Percentiles rank a stretch among this genome's conserved stretches.
phyloP scores from a whole-genome alignment of 2,797 vertebrate species.

The Paguma larvata region DNA sequence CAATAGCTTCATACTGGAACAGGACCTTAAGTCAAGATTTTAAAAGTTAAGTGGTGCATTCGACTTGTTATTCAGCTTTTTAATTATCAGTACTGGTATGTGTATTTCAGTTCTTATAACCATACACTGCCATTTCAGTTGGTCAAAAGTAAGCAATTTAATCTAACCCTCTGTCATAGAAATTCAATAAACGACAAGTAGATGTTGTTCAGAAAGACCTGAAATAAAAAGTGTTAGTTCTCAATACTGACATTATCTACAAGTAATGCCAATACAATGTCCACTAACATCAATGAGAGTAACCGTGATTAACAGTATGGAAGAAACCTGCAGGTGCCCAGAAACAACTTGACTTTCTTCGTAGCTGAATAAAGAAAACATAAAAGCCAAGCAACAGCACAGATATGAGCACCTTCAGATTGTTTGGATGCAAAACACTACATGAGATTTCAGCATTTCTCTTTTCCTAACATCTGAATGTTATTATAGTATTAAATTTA shows the following conservation, averaged over 20 bases:
- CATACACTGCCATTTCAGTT: not conserved
- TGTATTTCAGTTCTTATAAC: not conserved
- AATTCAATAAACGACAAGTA: not conserved
- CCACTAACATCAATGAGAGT: not conserved
- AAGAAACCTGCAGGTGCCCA: not conserved
- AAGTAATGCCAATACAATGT: not conserved
- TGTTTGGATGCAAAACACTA: conserved; percentile 7
- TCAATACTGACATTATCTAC: not conserved
- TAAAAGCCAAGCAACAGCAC: not conserved
- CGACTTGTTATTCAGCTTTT: not conserved
- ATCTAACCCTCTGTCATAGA: not conserved
- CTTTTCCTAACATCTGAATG: conserved; percentile 64
- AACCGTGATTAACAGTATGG: not conserved
- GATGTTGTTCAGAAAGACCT: not conserved
- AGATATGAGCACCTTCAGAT: not conserved
- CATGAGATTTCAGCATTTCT: conserved; percentile 59
- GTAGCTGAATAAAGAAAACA: not conserved
- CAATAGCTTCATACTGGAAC: not conserved
- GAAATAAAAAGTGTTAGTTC: not conserved
- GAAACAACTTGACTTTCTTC: not conserved
- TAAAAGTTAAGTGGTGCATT: not conserved
- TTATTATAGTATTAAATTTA: conserved; percentile 80
- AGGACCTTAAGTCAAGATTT: not conserved
- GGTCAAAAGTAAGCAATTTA: not conserved
- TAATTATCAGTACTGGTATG: not conserved